A percentile compares a stretch with the other conserved stretches of the same genome.
Evolutionary conservation across 2,113 vertebrate genomes (phyloP).

Genomic region (Notechis scutatus): DNA sequence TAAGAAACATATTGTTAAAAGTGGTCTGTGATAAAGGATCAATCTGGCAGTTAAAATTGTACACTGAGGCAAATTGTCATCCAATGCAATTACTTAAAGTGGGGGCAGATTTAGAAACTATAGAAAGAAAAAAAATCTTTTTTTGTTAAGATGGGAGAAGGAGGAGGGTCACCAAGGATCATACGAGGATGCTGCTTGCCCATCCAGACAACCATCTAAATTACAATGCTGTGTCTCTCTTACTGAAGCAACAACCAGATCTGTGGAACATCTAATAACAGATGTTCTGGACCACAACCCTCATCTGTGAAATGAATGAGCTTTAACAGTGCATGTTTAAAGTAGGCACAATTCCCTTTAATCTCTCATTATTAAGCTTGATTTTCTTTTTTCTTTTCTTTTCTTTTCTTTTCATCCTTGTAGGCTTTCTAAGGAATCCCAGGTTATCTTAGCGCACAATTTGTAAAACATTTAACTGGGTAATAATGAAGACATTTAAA

Average conservation of each 20-base stretch:
- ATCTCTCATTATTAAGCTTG: background rate
- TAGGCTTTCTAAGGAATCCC: background rate
- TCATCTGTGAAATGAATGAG: background rate
- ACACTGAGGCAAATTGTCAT: background rate
- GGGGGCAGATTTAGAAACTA: background rate
- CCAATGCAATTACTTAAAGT: background rate
- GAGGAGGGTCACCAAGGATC: background rate
- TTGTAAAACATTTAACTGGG: background rate
- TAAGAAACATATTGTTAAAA: background rate
- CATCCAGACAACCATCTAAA: background rate
- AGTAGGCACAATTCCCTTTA: background rate
- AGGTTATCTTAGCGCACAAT: background rate
- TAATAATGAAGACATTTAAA: conserved; percentile 3
- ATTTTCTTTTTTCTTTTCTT: background rate
- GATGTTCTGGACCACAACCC: background rate
- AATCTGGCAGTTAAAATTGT: background rate
- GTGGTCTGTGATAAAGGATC: background rate
- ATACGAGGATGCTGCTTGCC: background rate
- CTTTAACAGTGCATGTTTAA: background rate
- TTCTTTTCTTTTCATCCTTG: background rate
- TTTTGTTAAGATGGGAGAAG: background rate
- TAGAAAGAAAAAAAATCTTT: background rate
- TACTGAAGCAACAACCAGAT: background rate
- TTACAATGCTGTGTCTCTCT: background rate
- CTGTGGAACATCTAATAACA: background rate